Conservation (phyloP, 2,113 vertebrate species). For the Paedocypris sp. region DNA sequence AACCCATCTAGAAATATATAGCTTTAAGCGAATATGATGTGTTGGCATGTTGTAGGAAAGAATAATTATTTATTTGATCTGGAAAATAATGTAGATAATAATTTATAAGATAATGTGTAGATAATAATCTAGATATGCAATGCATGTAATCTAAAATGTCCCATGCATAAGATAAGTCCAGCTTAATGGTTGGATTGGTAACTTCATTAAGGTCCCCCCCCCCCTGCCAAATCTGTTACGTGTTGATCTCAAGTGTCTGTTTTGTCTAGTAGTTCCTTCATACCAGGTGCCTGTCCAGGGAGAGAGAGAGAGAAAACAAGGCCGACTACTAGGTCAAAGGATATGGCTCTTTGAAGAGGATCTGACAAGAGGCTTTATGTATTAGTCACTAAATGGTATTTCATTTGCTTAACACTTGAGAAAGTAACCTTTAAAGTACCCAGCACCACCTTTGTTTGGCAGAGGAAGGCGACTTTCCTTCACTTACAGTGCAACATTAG, state of each 20-base stretch:
- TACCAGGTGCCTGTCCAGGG: constrained; percentile 56
- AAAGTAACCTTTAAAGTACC: constrained; percentile 58
- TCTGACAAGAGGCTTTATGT: constrained; percentile 61
- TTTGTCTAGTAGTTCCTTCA: constrained; percentile 76
- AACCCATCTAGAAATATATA: too few relatives aligned
- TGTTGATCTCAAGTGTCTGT: constrained; percentile 78
- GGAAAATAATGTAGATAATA: too few relatives aligned
- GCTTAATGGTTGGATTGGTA: too few relatives aligned
- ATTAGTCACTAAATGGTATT: constrained; percentile 69
- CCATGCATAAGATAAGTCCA: too few relatives aligned
- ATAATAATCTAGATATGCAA: too few relatives aligned
- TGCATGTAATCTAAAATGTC: too few relatives aligned
- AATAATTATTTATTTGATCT: too few relatives aligned
- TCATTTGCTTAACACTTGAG: constrained; percentile 67
- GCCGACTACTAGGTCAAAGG: constrained; percentile 73
- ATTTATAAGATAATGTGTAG: too few relatives aligned
- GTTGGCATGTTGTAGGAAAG: too few relatives aligned
- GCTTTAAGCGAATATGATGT: too few relatives aligned
- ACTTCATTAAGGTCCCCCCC: too few relatives aligned
- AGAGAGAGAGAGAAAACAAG: constrained; percentile 57
- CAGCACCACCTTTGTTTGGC: constrained; percentile 45
- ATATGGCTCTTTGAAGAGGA: constrained; percentile 73
- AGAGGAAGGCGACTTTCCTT: constrained; percentile 43
- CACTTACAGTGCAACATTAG: too few relatives aligned
- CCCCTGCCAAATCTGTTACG: constrained; percentile 18